Evolutionary conservation across 2,888 invertebrate genomes (phyloP), one percentile per base, ranked within the genome.

Genomic region (Lypha dubia): DNA sequence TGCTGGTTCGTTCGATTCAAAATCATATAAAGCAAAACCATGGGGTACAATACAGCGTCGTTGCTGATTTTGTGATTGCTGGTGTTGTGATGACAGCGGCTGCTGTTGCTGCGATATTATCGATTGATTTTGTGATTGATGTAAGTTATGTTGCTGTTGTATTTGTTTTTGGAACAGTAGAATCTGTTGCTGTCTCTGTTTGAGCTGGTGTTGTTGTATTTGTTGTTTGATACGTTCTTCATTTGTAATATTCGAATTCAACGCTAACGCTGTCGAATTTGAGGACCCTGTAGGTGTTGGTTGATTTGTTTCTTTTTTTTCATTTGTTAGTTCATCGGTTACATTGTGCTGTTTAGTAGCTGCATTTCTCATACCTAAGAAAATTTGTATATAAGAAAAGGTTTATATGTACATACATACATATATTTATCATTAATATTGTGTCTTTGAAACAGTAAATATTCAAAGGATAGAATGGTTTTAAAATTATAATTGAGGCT

Each of bases 1-100:
- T 20, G 96, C 96, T 58, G 95, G 94, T 92, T 97, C 97, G 92
- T 96, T 96, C 13, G 97, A 96, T 79, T 95, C 94, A 91, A 96
- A 98, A 92, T 97, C 97, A 91, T 97, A 97, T 86, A 98, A 93
- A 49, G 98, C 98, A 90, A 96, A 95, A 11, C 97, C 98, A 93
- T 97, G 97, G n/a, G 97, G 97, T 8, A 90, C 82, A 44, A 90
- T 79, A 73, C 88, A 90, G 20, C 90, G 88, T 8, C 90, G 88
- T 60, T 85, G 89, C 44, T 83, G 86, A 46, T 63, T n/a, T 22
- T 77, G 86, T 76, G 56, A 38, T 22, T 87, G 85, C 70, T 87
- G 74, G 32, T 85, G 74, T 67, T 86, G 84, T 15, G 79, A 35
- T 83, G 83, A 60, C 9, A 24, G 88, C n/a, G 87, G 87, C 49